Conservation (phyloP, 2,113 vertebrate genomes). For the Gopherus evgoodei region DNA sequence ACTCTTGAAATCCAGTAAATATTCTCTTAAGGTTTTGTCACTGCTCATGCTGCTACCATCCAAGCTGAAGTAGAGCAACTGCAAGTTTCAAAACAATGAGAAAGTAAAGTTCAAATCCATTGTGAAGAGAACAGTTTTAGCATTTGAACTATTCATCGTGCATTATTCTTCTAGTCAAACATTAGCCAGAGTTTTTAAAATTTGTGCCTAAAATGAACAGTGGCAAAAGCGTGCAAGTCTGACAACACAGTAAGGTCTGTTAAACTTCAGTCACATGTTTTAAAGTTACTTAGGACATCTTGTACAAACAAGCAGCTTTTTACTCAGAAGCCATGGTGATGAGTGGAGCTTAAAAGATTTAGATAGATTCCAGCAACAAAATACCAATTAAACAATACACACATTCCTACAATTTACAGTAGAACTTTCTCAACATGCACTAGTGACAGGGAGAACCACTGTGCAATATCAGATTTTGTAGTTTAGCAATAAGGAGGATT, state of each 20-base stretch:
- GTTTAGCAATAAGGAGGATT: neutral
- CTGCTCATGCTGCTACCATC: neutral
- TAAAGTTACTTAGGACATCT: neutral
- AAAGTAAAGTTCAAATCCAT: neutral
- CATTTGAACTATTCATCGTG: neutral
- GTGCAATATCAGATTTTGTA: neutral
- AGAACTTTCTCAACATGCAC: fast-evolving
- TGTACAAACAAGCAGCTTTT: neutral
- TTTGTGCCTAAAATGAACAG: neutral
- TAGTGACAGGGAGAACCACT: neutral
- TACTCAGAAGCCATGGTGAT: neutral
- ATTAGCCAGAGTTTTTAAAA: slow-evolving; percentile 24
- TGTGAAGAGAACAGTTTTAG: neutral
- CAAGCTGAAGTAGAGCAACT: neutral
- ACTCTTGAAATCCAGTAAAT: neutral
- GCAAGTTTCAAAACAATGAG: neutral
- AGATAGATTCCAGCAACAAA: neutral
- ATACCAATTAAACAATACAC: neutral
- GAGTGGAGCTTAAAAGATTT: fast-evolving
- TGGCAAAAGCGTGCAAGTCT: neutral
- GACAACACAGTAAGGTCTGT: neutral
- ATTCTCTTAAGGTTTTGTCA: neutral
- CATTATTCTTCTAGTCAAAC: slow-evolving; percentile 24
- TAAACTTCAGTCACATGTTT: slow-evolving; percentile 28
- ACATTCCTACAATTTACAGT: neutral